A percentile compares a stretch with the other conserved stretches of the same genome.
These are phyloP conservation scores for Phyllotreta striolata DNA, from an alignment of 2,888 invertebrate genomes.

Conservation along the genomic window DNA sequence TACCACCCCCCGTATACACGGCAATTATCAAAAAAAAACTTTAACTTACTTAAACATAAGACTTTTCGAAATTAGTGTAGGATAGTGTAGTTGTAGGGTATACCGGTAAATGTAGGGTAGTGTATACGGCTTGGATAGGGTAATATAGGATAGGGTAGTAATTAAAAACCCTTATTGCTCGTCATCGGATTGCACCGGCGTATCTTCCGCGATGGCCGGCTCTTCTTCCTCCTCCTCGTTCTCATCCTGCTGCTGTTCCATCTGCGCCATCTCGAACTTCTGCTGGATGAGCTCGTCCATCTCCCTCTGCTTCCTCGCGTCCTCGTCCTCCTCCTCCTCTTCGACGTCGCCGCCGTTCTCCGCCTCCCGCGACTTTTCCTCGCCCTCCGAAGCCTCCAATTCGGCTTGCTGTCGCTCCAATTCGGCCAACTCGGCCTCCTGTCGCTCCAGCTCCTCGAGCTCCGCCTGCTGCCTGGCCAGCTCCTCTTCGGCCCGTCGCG, in stretches of 20 bases:
- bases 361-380: constrained; percentile 49
- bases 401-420: constrained; percentile 53
- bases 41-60: background rate
- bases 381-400: constrained; percentile 52
- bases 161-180: constrained; percentile 34
- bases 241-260: constrained; percentile 49
- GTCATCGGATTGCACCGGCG: constrained; percentile 46
- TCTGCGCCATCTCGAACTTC: constrained; percentile 44
- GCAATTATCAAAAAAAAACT: background rate
- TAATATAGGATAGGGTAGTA: too few relatives aligned
- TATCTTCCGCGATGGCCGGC: constrained; percentile 50
- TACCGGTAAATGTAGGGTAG: too few relatives aligned
- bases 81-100: too few relatives aligned
- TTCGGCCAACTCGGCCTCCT: constrained; percentile 54
- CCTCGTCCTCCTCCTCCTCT: constrained; percentile 42
- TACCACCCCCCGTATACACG: too few relatives aligned
- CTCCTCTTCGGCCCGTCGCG: constrained; percentile 63
- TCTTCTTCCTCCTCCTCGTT: constrained; percentile 47
- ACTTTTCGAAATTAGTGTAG: too few relatives aligned
- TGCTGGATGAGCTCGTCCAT: constrained; percentile 42
- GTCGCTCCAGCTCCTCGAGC: constrained; percentile 47
- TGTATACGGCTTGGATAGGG: too few relatives aligned
- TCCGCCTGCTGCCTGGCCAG: constrained; percentile 64
- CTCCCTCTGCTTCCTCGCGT: constrained; percentile 37
- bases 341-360: constrained; percentile 62